Conservation (phyloP, 2,797 vertebrate genomes). For the Cirrhinus mrigala region DNA sequence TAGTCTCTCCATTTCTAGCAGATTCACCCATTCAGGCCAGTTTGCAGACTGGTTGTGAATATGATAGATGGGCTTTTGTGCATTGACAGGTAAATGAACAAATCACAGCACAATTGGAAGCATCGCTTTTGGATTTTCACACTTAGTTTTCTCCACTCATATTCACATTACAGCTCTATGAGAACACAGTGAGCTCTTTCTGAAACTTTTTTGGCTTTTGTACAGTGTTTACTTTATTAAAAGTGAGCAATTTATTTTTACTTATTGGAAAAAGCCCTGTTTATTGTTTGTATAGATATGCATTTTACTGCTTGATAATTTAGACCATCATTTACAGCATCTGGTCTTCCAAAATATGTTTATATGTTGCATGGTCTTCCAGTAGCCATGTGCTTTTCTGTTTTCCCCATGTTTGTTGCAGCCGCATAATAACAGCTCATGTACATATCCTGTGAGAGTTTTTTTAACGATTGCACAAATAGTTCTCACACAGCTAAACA, state of each 20-base stretch:
- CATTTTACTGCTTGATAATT: not conserved
- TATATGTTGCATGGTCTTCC: not conserved
- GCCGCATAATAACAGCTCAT: not conserved
- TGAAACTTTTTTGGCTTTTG: not conserved
- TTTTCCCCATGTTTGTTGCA: not conserved
- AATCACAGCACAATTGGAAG: not conserved
- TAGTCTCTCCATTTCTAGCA: not conserved
- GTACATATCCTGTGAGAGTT: not conserved
- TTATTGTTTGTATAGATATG: slow-evolving; percentile 14
- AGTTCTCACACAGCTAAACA: slow-evolving; percentile 3
- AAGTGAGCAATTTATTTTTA: not conserved
- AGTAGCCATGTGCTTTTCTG: not conserved
- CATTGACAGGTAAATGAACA: not conserved
- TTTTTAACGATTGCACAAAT: not conserved
- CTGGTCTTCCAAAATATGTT: slow-evolving; percentile 13
- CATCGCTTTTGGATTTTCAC: not conserved
- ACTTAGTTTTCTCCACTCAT: not conserved
- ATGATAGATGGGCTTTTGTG: too few relatives aligned
- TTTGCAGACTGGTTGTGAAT: not conserved
- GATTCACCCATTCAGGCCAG: not conserved
- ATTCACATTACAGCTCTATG: not conserved
- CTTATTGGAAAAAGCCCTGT: not conserved
- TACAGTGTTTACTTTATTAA: slow-evolving; percentile 2
- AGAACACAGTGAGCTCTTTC: not conserved
- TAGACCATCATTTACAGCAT: slow-evolving; percentile 2